Percentiles rank a stretch among this genome's conserved stretches.
These are phyloP conservation scores for Rhyacophila brunnea DNA, from an alignment of 1,140 invertebrate species.

Conservation along the genomic window DNA sequence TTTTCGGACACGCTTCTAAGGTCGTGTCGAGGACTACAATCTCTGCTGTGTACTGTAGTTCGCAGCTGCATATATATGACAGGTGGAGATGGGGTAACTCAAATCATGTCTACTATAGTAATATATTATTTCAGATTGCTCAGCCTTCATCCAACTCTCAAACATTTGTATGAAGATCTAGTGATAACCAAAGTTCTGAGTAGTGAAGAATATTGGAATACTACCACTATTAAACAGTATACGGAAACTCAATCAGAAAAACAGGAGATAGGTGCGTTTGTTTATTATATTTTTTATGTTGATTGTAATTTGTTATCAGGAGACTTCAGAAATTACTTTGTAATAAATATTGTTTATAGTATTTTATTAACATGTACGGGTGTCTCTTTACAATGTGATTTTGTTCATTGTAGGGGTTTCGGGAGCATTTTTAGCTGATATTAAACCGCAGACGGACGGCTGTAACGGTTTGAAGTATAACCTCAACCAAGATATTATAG, in stretches of 20 bases:
- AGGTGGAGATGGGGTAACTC: too few species aligned
- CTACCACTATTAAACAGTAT: conserved; percentile 76
- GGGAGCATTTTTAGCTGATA: conserved; percentile 88
- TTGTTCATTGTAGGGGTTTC: conserved; percentile 65
- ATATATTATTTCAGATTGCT: conserved; percentile 58
- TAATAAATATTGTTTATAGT: too few species aligned
- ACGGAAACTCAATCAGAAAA: conserved; percentile 69
- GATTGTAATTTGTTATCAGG: too few species aligned
- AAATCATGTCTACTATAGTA: too few species aligned
- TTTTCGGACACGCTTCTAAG: too few species aligned
- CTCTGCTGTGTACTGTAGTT: too few species aligned
- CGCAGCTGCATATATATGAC: too few species aligned
- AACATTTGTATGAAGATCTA: conserved; percentile 88
- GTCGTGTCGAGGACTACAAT: too few species aligned
- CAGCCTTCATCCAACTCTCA: conserved; percentile 78
- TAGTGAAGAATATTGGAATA: conserved; percentile 95
- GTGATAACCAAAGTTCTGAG: conserved; percentile 92
- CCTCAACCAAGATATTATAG: conserved; percentile 94
- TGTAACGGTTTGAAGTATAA: conserved; percentile 97
- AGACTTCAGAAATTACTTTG: too few species aligned
- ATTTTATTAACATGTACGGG: too few species aligned
- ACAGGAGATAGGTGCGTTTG: conserved; percentile 77
- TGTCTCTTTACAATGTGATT: too few species aligned
- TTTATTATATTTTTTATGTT: neutral
- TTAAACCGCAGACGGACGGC: conserved; percentile 96